Percentiles rank a stretch among this genome's conserved stretches.
These are phyloP conservation scores for Athrips mouffetella DNA, from an alignment of 2,888 invertebrate species.

Conservation along the genomic window DNA sequence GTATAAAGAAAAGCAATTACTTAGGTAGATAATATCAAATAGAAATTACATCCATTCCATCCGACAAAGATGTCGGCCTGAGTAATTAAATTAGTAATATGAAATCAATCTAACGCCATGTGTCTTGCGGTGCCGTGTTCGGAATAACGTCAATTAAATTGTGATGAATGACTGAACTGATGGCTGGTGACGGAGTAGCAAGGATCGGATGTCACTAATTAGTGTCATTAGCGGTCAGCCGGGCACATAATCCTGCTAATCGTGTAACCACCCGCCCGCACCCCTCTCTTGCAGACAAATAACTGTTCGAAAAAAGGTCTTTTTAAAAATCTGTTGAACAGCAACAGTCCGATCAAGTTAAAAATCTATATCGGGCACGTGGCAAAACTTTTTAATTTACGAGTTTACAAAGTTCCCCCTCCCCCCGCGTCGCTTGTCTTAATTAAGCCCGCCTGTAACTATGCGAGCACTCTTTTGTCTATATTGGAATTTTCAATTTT, in stretches of 20 bases:
- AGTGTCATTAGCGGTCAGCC: slow-evolving; percentile 2
- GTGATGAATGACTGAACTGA: too few relatives aligned
- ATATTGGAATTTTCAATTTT: slow-evolving; percentile 2
- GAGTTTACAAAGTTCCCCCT: neutral
- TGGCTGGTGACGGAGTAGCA: neutral
- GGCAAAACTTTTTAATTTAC: too few relatives aligned
- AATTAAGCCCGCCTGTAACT: slow-evolving; percentile 29
- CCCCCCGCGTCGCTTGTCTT: slow-evolving; percentile 23
- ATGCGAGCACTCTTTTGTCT: slow-evolving; percentile 43
- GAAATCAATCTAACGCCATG: too few relatives aligned
- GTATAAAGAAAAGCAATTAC: too few relatives aligned
- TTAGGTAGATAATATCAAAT: too few relatives aligned
- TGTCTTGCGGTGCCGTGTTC: too few relatives aligned
- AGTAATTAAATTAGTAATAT: too few relatives aligned
- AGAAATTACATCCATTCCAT: too few relatives aligned
- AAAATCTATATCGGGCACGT: neutral
- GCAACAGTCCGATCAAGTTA: too few relatives aligned
- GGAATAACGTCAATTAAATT: too few relatives aligned
- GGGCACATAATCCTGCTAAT: slow-evolving; percentile 3
- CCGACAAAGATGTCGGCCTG: too few relatives aligned
- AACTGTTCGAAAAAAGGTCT: slow-evolving; percentile 46
- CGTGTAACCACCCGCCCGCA: neutral
- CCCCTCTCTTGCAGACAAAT: neutral
- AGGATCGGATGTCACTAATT: neutral
- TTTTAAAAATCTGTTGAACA: too few relatives aligned